Evolutionary conservation across 2,113 vertebrate genomes (phyloP), one percentile per base, ranked within the genome.

Genomic region (Oreocharis arfaki): DNA sequence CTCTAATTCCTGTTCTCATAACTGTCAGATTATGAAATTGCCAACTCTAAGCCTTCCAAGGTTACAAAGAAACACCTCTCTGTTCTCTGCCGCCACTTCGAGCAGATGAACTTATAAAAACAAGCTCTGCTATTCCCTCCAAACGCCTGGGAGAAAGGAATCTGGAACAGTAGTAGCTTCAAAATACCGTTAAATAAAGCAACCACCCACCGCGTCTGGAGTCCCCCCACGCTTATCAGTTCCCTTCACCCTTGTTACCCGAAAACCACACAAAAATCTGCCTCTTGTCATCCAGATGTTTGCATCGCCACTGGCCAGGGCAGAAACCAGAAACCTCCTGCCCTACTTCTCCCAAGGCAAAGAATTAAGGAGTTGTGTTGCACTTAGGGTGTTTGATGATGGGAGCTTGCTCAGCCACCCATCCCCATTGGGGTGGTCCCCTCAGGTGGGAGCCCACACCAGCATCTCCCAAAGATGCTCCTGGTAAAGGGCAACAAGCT

Each of bases 21-120:
- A 94, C 95, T 93, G 95, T 94, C 96, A 95, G 91, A 92, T 97
- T 96, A 93, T 78, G 93, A 96, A 96, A 93, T 80, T 61, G 88
- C 93, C 81, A 46, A 53, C 77, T 87, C 42, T 73, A 95, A 97
- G 47, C 81, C 78, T 93, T 89, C 30, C 0, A 16, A 93, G 91
- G 90, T 85, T 86, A 95, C 49, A 89, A 77, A 84, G 93, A 94
- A 96, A 87, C 91, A 95, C 90, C 91, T 96, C 89, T 82, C 90
- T 95, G 71, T 90, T 95, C 84, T 87, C 89, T 84, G 88, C 94
- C 6, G 7, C 87, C 84, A 27, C 95, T 96, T 74, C 1, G 4
- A 96, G 93, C 68, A 80, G 87, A 97, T 67, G 80, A 96, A 93
- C 82, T 93, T 95, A 96, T 96, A 82, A 96, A 97, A 95, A 75